Conservation (phyloP, 2,888 invertebrate species). For the Hecatera dysodea region DNA sequence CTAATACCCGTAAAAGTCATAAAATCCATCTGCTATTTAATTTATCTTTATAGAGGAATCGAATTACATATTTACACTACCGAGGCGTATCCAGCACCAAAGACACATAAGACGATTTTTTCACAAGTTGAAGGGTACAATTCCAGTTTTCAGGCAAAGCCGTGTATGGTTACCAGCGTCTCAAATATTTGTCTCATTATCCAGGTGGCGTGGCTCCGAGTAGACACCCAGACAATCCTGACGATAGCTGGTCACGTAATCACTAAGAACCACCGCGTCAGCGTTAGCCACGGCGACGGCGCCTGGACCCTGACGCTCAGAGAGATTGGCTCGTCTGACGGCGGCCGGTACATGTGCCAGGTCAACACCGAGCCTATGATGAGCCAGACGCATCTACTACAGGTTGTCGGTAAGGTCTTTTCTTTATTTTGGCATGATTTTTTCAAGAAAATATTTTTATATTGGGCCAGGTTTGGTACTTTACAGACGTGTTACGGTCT, state of each 20-base stretch:
- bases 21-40: too few species aligned
- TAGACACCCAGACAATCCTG: slow-evolving; percentile 97
- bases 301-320: slow-evolving; percentile 96
- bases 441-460: too few species aligned
- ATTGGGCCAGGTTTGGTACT: too few species aligned
- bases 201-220: slow-evolving; percentile 97
- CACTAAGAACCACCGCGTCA: slow-evolving; percentile 96
- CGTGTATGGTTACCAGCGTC: too few species aligned
- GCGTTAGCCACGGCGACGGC: slow-evolving; percentile 94
- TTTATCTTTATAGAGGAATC: too few species aligned
- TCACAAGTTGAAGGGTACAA: too few species aligned
- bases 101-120: too few species aligned
- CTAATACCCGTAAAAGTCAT: too few species aligned
- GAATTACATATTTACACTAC: too few species aligned
- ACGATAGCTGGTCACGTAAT: slow-evolving; percentile 97
- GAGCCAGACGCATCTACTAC: slow-evolving; percentile 86
- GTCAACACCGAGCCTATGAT: slow-evolving; percentile 89
- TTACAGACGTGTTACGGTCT: too few species aligned
- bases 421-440: background rate
- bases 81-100: too few species aligned
- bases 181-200: background rate
- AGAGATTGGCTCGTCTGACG: slow-evolving; percentile 94
- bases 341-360: slow-evolving; percentile 95
- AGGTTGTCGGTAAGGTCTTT: slow-evolving; percentile 84
- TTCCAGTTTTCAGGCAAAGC: too few species aligned